A percentile compares a stretch with the other conserved stretches of the same genome.
These are phyloP conservation scores for Prunella himalayana DNA, from an alignment of 2,113 vertebrate species.

Conservation along the genomic window DNA sequence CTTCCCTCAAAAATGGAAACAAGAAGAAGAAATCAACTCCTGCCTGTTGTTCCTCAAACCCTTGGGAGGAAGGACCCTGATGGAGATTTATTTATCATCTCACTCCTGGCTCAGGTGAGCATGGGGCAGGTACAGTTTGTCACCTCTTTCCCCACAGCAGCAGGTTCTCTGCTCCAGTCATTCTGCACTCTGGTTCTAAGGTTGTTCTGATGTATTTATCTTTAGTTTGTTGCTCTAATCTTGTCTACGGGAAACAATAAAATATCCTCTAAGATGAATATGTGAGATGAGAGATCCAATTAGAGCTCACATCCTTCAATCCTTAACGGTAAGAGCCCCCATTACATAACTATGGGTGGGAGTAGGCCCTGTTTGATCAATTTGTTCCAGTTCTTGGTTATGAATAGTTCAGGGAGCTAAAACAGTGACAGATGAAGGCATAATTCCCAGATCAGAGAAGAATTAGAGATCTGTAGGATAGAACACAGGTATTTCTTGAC, in stretches of 20 bases:
- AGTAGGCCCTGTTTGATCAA: not conserved
- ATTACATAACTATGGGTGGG: not conserved
- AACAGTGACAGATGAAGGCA: not conserved
- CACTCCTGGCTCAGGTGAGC: not conserved
- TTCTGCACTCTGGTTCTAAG: not conserved
- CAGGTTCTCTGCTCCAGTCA: not conserved
- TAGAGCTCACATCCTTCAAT: not conserved
- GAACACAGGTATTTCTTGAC: not conserved
- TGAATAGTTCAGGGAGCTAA: not conserved
- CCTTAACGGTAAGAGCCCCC: not conserved
- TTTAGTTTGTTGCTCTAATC: not conserved
- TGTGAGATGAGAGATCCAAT: not conserved
- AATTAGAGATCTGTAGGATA: not conserved
- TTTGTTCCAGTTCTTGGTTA: not conserved
- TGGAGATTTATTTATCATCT: not conserved
- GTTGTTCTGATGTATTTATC: not conserved
- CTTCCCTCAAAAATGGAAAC: not conserved
- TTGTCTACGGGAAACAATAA: not conserved
- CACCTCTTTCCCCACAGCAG: not conserved
- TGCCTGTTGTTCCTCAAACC: not conserved
- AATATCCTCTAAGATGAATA: not conserved
- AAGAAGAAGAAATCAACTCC: not conserved
- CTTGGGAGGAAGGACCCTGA: not conserved
- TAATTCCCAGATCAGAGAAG: not conserved
- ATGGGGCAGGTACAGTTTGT: not conserved